Conservation (phyloP, 2,113 vertebrate species). For the Tachycineta bicolor region DNA sequence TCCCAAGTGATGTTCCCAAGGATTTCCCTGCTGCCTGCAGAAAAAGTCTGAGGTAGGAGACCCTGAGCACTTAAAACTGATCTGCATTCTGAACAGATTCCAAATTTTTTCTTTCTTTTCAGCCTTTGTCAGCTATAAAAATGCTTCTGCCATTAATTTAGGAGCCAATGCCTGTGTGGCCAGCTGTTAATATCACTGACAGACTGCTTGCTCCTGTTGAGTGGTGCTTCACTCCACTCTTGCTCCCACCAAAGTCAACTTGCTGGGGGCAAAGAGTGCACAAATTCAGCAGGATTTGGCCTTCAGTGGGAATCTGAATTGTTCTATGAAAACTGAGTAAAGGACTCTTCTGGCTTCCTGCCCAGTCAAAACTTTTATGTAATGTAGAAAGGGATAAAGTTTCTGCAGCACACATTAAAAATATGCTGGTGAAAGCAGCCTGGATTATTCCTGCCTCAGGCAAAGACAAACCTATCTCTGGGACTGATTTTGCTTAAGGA, state of each 20-base stretch:
- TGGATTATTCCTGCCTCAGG: background rate
- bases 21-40: background rate
- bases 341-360: background rate
- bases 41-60: background rate
- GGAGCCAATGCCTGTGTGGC: background rate
- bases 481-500: background rate
- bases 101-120: background rate
- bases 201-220: rapidly evolving
- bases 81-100: background rate
- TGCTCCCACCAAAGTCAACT: background rate
- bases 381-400: background rate
- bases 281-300: background rate
- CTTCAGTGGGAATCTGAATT: background rate
- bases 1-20: background rate
- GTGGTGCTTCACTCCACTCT: background rate
- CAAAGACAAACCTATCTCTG: background rate
- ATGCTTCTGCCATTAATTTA: background rate
- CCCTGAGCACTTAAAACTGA: background rate
- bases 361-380: background rate
- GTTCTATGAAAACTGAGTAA: background rate
- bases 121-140: background rate
- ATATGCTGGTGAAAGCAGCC: background rate
- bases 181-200: background rate
- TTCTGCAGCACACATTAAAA: background rate
- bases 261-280: background rate